Conservation (phyloP, 92 coral and sea anemone genomes). For the Porites divaricata region DNA sequence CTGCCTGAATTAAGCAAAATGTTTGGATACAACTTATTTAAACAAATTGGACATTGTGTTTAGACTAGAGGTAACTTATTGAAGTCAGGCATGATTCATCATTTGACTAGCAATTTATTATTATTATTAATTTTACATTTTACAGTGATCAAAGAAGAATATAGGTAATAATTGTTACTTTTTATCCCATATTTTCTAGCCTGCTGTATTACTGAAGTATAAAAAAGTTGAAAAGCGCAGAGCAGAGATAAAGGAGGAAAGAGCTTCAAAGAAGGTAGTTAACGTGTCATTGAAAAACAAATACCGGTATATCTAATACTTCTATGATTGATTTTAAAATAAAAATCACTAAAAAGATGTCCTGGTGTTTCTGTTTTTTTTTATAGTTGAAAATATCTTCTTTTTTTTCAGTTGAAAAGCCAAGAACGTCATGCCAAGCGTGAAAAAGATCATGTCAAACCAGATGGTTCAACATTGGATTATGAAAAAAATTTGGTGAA, state of each 20-base stretch:
- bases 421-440: constrained; percentile 79
- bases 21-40: too few relatives aligned
- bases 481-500: constrained; percentile 76
- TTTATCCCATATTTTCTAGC: constrained; percentile 43
- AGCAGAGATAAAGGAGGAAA: constrained; percentile 74
- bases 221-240: constrained; percentile 80
- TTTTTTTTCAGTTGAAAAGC: constrained; percentile 48
- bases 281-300: not conserved
- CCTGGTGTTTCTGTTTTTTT: not conserved
- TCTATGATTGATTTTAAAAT: not conserved
- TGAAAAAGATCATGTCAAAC: constrained; percentile 84
- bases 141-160: too few relatives aligned
- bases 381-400: not conserved
- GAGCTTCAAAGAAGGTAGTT: constrained; percentile 63
- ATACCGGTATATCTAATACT: not conserved
- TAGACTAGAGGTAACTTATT: too few relatives aligned
- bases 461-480: constrained; percentile 72
- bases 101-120: too few relatives aligned
- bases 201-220: constrained; percentile 82
- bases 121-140: too few relatives aligned
- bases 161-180: too few relatives aligned
- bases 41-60: too few relatives aligned
- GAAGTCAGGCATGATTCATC: too few relatives aligned
- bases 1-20: too few relatives aligned
- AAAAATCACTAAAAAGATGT: not conserved